phyloP scores from a whole-genome alignment of 1,140 invertebrate species.

The Lordiphosa mommai region DNA sequence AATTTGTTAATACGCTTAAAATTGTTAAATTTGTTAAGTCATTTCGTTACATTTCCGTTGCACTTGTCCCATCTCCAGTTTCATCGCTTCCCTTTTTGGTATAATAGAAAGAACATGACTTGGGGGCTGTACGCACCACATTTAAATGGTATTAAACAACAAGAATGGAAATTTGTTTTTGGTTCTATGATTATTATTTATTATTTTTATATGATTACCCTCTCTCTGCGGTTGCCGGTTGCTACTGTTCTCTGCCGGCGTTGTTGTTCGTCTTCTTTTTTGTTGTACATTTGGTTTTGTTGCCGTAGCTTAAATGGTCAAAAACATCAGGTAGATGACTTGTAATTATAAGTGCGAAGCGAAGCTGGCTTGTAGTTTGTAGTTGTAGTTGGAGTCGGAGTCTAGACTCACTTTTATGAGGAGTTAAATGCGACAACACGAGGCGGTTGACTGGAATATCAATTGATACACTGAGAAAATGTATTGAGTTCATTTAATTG shows the following conservation, averaged over 20 bases:
- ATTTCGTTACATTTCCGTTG: conserved; percentile 55
- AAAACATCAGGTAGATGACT: conserved; percentile 75
- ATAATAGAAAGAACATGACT: conserved; percentile 65
- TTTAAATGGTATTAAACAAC: conserved; percentile 70
- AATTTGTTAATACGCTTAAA: conserved; percentile 46
- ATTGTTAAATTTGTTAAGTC: conserved; percentile 38
- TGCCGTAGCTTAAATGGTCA: conserved; percentile 69
- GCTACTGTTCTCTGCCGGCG: conserved; percentile 47
- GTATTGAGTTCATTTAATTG: no score
- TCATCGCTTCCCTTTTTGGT: conserved; percentile 12
- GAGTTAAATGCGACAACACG: conserved; percentile 32
- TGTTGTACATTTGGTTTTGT: conserved; percentile 12
- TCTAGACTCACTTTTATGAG: conserved; percentile 4
- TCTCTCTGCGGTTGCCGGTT: conserved; percentile 7
- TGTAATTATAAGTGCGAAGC: conserved; percentile 57
- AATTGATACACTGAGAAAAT: conserved; percentile 42
- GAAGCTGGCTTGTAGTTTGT: not conserved
- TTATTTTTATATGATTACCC: conserved; percentile 62
- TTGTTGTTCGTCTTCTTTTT: conserved; percentile 23
- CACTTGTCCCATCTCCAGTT: conserved; percentile 25
- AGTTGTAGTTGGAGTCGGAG: conserved; percentile 16
- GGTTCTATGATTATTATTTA: conserved; percentile 58
- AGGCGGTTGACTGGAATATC: conserved; percentile 26
- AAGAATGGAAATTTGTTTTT: conserved; percentile 70
- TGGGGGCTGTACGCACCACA: conserved; percentile 30